Conservation (phyloP, 2,797 vertebrate species). For the Heliangelus exortis region DNA sequence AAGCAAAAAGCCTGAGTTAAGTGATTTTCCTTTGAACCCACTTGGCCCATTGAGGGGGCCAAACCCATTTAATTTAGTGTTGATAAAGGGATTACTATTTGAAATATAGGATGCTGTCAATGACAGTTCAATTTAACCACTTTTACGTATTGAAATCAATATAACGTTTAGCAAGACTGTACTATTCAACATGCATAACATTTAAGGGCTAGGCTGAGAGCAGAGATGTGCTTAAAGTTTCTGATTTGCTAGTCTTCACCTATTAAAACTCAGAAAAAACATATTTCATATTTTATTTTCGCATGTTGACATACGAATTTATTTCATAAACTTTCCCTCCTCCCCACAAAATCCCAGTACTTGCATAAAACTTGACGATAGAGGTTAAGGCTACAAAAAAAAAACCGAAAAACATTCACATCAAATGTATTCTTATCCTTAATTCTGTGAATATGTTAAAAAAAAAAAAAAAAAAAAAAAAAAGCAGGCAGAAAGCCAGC, state of each 20-base stretch:
- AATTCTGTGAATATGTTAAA: background rate
- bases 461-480: background rate
- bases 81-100: background rate
- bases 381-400: background rate
- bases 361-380: background rate
- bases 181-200: background rate
- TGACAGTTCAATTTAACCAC: background rate
- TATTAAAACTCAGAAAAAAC: background rate
- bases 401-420: background rate
- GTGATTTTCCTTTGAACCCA: background rate
- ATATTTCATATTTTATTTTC: background rate
- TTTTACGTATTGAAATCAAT: background rate
- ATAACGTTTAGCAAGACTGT: fast-evolving
- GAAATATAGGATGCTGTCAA: background rate
- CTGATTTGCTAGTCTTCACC: background rate
- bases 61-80: background rate
- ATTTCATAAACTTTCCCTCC: background rate
- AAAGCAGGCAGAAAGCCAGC: background rate
- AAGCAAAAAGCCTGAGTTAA: background rate
- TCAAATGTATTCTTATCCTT: background rate
- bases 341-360: fast-evolving
- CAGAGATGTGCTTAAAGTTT: background rate
- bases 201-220: background rate
- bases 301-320: background rate
- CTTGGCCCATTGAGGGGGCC: fast-evolving